Evolutionary conservation across 1,140 invertebrate genomes (phyloP).

Genomic region (Contarinia nasturtii): DNA sequence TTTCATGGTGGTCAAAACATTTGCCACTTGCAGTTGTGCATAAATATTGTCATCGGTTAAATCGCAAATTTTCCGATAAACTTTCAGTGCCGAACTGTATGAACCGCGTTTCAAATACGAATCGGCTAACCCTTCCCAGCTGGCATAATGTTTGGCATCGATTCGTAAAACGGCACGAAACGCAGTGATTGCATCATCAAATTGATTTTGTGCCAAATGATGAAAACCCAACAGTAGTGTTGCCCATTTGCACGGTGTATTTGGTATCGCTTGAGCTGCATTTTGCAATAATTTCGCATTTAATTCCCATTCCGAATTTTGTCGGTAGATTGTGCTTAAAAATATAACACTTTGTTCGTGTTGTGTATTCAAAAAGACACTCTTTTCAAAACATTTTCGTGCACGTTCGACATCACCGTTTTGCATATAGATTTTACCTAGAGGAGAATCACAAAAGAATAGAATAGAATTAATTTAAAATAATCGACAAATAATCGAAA

Average conservation of each 20-base stretch:
- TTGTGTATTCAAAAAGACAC: constrained; percentile 48
- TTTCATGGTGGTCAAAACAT: constrained; percentile 52
- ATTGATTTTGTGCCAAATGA: constrained; percentile 49
- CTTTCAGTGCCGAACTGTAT: constrained; percentile 64
- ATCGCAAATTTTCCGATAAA: constrained; percentile 56
- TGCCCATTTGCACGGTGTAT: constrained; percentile 47
- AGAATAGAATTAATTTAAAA: too few relatives aligned
- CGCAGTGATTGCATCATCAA: constrained; percentile 48
- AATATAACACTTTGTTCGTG: constrained; percentile 44
- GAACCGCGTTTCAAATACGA: constrained; percentile 69
- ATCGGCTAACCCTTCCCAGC: constrained; percentile 77
- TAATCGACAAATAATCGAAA: too few relatives aligned
- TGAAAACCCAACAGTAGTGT: constrained; percentile 61
- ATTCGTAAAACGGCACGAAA: constrained; percentile 56
- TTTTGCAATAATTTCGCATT: constrained; percentile 46
- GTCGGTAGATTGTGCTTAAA: constrained; percentile 53
- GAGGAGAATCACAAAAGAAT: too few relatives aligned
- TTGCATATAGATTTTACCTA: constrained; percentile 45
- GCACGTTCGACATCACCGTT: constrained; percentile 43
- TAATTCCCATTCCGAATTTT: constrained; percentile 41
- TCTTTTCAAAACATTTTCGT: constrained; percentile 65
- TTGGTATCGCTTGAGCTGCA: constrained; percentile 30
- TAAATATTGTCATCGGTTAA: constrained; percentile 48
- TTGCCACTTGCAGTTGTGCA: constrained; percentile 60
- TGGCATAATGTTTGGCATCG: constrained; percentile 44